phyloP scores from a whole-genome alignment of 2,113 vertebrate genomes.

The Girardinichthys multiradiatus region DNA sequence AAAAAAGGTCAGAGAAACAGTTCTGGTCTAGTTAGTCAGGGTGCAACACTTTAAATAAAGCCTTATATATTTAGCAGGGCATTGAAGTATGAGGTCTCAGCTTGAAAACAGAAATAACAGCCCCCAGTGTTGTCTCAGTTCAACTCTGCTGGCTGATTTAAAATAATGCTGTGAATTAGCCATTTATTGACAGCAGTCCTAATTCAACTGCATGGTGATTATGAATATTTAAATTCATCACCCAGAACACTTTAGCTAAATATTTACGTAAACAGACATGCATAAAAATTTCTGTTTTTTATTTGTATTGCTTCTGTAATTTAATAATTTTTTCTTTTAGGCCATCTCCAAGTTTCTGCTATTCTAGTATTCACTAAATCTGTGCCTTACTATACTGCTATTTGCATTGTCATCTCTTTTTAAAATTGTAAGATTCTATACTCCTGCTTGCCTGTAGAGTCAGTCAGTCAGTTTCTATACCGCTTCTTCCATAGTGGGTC shows the following conservation, averaged over 20 bases:
- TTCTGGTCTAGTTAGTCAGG: conserved; percentile 3
- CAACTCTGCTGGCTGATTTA: background rate
- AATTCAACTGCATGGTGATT: background rate
- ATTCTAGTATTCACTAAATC: background rate
- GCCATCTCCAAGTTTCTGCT: background rate
- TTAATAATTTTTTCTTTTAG: background rate
- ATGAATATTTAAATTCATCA: background rate
- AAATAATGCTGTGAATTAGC: background rate
- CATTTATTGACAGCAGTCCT: background rate
- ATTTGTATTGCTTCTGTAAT: background rate
- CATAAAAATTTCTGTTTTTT: background rate
- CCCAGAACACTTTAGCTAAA: background rate
- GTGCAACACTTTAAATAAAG: background rate
- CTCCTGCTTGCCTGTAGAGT: no score
- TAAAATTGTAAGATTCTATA: no score
- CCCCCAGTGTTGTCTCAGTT: background rate
- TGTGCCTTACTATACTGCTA: background rate
- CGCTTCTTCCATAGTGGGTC: no score
- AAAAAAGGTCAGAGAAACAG: background rate
- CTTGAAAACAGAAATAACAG: background rate
- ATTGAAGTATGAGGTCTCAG: background rate
- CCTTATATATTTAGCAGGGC: background rate
- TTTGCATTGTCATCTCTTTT: background rate
- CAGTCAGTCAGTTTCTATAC: no score
- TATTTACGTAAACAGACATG: background rate